Conservation (phyloP, 2,113 vertebrate genomes). For the Notarius lentiginosus region DNA sequence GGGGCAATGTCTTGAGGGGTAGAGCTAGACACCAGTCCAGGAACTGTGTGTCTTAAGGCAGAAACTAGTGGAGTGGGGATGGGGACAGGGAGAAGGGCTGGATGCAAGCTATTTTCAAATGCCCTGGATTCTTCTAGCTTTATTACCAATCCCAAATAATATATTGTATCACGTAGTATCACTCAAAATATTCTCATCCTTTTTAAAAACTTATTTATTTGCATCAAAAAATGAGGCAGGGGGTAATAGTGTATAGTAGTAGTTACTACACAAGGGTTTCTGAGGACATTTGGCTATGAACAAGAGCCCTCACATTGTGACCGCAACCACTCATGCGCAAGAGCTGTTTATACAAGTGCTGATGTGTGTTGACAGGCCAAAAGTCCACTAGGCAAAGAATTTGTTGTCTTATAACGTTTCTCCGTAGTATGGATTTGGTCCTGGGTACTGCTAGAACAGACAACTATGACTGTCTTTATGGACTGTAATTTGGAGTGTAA, state of each 20-base stretch:
- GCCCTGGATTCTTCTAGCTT: background rate
- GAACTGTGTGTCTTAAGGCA: background rate
- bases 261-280: background rate
- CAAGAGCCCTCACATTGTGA: background rate
- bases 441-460: background rate
- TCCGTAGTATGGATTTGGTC: background rate
- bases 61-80: too few relatives aligned
- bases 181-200: background rate
- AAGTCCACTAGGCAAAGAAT: slow-evolving; percentile 1
- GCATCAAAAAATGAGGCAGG: background rate
- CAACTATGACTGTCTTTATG: background rate
- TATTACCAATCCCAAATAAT: background rate
- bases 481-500: background rate
- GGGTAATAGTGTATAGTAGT: too few relatives aligned
- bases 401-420: background rate
- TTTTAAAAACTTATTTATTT: background rate
- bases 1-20: background rate
- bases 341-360: slow-evolving; percentile 32
- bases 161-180: background rate
- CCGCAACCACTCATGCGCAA: background rate
- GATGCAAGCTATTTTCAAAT: background rate
- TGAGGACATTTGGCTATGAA: background rate
- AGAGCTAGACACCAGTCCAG: background rate
- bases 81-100: too few relatives aligned
- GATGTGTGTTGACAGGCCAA: slow-evolving; percentile 2